Conservation (phyloP, 2,888 invertebrate species). For the Ophion ventricosus region DNA sequence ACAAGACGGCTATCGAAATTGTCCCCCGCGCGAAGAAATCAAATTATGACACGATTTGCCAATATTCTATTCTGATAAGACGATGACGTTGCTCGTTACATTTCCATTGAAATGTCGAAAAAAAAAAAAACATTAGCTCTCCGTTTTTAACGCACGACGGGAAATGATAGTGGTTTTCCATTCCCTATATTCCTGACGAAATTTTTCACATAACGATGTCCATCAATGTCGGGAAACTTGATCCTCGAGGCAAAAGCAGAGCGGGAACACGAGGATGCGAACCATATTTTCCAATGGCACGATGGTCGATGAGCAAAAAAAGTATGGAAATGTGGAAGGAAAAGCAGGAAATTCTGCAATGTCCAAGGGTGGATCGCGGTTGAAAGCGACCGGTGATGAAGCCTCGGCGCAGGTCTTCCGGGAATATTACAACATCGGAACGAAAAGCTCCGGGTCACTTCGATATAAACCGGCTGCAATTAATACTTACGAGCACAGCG, state of each 20-base stretch:
- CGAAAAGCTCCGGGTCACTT: constrained; percentile 43
- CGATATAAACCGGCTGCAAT: constrained; percentile 58
- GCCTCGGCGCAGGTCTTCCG: constrained; percentile 8
- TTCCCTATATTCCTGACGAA: not conserved
- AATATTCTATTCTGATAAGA: not conserved
- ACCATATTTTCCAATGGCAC: not conserved
- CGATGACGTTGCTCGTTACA: too few species aligned
- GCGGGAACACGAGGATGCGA: not conserved
- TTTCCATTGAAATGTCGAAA: too few species aligned
- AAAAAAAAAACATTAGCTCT: too few species aligned
- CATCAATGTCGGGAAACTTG: not conserved
- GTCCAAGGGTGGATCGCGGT: not conserved
- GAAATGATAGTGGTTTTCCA: too few species aligned
- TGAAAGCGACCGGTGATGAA: constrained; percentile 8
- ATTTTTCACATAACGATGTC: not conserved
- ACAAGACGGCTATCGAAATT: not conserved
- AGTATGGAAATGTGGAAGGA: not conserved
- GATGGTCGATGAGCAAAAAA: not conserved
- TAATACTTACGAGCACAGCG: constrained; percentile 61
- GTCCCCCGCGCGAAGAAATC: not conserved
- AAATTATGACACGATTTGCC: not conserved
- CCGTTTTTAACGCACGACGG: too few species aligned
- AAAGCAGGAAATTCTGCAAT: not conserved
- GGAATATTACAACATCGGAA: constrained; percentile 35
- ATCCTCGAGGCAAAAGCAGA: not conserved